Base-by-base conservation (phyloP, 2,797 vertebrate genomes). In the Enteromius paludinosus region DNA sequence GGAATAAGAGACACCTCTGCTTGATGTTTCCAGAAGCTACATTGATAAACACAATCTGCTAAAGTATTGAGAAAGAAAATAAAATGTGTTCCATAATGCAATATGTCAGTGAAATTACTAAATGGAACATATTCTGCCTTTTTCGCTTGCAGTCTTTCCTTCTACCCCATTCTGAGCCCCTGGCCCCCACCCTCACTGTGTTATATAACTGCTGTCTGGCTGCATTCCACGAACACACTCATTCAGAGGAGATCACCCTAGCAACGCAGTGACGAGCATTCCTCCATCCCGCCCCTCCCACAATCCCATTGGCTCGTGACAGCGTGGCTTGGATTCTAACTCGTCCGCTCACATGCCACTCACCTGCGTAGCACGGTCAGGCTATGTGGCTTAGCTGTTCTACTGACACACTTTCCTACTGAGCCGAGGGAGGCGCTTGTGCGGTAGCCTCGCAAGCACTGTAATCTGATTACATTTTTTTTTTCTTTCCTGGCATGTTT, bases 171-270 rank as follows among this genome's bases (percentile, higher is more conserved):
- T 85, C 86, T 61, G 84, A 83, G 84, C 88, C 72, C 43, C 78
- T 9, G 12, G 52, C 79, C 83, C 90, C 90, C 81, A 90, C 90
- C 89, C 47, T 84, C 89, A 82, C 83, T 82, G 88, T 93, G 93
- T 95, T 95, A 95, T 94, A 94, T 94, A 95, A 95, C 93, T 79
- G 83, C 91, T 75, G 91, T 93, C 92, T 95, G 94, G 93, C 92
- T 33, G 62, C 91, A 92, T 94, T 94, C 94, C 94, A 93, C 28
- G 84, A 93, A 92, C 91, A 91, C 89, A 82, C 91, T 93, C 92
- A 92, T 93, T 93, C 92, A 94, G 90, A 91, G 91, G 88, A 91
- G 54, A 94, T 95, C 91, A 90, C 87, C 93, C 56, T 86, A 88
- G 91, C 93, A 94, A 95, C 93, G 41, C 83, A 61, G 78, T 82